These are phyloP conservation scores for Lepilemur ruficaudatus DNA, from an alignment of 2,797 vertebrate genomes.

Conservation along the genomic window DNA sequence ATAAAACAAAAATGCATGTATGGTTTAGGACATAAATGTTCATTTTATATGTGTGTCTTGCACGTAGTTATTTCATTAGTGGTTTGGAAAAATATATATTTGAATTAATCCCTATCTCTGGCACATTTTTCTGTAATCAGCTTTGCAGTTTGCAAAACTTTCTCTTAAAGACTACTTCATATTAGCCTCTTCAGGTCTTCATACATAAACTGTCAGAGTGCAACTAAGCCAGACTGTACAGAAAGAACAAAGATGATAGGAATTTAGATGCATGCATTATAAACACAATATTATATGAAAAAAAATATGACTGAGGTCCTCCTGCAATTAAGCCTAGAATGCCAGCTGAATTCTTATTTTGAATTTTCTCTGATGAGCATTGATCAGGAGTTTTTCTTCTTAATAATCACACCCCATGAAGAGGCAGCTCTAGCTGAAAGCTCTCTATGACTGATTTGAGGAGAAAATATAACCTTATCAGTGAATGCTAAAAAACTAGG, in stretches of 20 bases:
- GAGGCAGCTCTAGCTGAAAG: background rate
- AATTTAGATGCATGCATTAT: background rate
- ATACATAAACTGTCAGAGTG: background rate
- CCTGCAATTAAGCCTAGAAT: background rate
- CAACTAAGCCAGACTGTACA: background rate
- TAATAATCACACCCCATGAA: background rate
- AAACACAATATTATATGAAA: background rate
- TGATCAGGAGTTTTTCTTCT: conserved; percentile 3
- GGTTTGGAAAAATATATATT: background rate
- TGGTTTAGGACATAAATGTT: background rate
- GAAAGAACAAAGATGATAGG: background rate
- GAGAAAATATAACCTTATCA: background rate
- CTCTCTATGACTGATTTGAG: background rate
- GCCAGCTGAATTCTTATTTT: background rate
- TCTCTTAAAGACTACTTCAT: background rate
- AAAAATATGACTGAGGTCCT: background rate
- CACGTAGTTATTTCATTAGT: background rate
- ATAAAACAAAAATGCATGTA: conserved; percentile 1
- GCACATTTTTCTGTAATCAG: background rate
- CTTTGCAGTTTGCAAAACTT: conserved; percentile 14
- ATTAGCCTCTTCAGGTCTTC: background rate
- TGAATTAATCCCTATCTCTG: background rate
- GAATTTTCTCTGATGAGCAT: background rate
- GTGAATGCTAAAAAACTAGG: background rate
- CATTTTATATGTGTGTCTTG: background rate